phyloP scores from a whole-genome alignment of 2,888 invertebrate species.

The Nephrotoma appendiculata region DNA sequence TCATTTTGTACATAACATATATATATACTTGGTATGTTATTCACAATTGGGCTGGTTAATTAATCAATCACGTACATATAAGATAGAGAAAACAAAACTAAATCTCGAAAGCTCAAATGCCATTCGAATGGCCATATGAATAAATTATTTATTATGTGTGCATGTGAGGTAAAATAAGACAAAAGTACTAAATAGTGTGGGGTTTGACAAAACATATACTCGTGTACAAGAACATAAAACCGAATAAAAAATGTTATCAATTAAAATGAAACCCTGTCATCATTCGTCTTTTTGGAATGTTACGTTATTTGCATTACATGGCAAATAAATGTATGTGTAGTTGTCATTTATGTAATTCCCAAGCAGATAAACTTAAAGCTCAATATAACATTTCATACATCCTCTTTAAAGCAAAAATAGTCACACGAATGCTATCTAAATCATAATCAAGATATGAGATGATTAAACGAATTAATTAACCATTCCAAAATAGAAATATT shows the following conservation, averaged over 20 bases:
- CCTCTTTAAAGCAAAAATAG: background rate
- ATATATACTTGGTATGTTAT: background rate
- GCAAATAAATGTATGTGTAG: background rate
- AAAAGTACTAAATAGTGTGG: background rate
- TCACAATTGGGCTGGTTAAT: background rate
- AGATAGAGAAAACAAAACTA: background rate
- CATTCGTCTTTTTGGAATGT: background rate
- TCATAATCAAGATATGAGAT: background rate
- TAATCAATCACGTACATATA: background rate
- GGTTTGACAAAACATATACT: background rate
- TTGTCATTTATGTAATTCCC: background rate
- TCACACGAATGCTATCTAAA: background rate
- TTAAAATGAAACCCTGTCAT: background rate
- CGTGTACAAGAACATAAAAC: background rate
- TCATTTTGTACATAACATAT: background rate
- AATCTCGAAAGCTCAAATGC: background rate
- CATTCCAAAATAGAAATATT: background rate
- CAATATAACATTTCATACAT: background rate
- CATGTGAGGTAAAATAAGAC: background rate
- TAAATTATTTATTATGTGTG: background rate
- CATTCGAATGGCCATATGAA: background rate
- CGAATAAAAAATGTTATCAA: background rate
- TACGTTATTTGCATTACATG: background rate
- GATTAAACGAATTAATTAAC: background rate
- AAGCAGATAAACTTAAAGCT: background rate